Evolutionary conservation across 1,140 invertebrate species (phyloP), one percentile per base, ranked within the genome.

Genomic region (Cydia splendana): DNA sequence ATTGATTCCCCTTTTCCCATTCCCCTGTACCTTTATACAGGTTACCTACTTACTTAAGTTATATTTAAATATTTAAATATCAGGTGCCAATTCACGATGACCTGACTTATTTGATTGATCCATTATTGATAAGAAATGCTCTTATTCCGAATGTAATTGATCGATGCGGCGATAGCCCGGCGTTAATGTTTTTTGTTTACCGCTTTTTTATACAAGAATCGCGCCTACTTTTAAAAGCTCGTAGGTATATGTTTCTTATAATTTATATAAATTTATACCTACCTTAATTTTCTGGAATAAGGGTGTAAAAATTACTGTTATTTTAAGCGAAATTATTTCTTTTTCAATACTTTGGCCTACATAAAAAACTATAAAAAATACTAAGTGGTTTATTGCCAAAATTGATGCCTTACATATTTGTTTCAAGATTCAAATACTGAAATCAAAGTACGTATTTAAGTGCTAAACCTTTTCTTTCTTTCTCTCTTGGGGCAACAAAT

Each of bases 41-140:
- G 28, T 28, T 2, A 28, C 2, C 5, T 42, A 42, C 5, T 2
- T 42, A 45, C 42, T 45, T 45, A 12, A 45, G 6, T 42, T 45
- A 45, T 3, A 45, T 48, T 62, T 62, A 24, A 62, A 45, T 3
- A 45, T 48, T 62, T 62, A 24, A 62, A 62, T 24, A 24, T 24
- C n/a, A 24, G 57, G n/a, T 20, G 57, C 79, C 81, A 82, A 81
- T 80, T 28, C 53, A 18, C n/a, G 24, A 42, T 18, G 28, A 12
- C 38, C 73, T 65, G 30, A 79, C 82, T 85, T 83, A 76, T 84
- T 67, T 89, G 84, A 88, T 90, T 84, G 90, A 91, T 91, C 88
- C 86, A 89, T 90, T 87, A 90, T 89, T 89, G 88, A 91, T 90
- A 91, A 91, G 87, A 86, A 88, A 87, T 86, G 87, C 88, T 91